Conservation (phyloP, 2,888 invertebrate species). For the Agelastica alni region DNA sequence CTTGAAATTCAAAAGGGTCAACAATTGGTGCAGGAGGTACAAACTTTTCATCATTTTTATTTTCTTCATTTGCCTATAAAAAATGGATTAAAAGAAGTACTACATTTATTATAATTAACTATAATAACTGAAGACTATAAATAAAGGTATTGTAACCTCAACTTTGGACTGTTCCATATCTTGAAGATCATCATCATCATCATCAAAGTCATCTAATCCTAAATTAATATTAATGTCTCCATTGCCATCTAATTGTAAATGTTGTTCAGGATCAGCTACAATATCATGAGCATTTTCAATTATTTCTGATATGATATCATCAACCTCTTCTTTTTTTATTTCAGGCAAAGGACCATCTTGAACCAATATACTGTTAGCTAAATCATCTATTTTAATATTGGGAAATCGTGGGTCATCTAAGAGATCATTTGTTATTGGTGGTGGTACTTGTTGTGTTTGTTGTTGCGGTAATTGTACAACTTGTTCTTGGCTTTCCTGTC, state of each 20-base stretch:
- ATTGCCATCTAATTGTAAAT: slow-evolving; percentile 52
- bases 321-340: slow-evolving; percentile 61
- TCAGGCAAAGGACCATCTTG: slow-evolving; percentile 59
- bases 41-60: slow-evolving; percentile 31
- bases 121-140: not conserved
- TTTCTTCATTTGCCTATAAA: slow-evolving; percentile 25
- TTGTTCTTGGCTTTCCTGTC: slow-evolving; percentile 42
- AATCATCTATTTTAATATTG: slow-evolving; percentile 55
- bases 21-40: slow-evolving; percentile 31
- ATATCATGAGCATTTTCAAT: slow-evolving; percentile 59
- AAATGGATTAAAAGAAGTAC: not conserved
- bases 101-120: not conserved
- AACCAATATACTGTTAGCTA: slow-evolving; percentile 56
- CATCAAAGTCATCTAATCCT: slow-evolving; percentile 52
- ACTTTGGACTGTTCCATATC: slow-evolving; percentile 41
- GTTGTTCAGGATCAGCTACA: slow-evolving; percentile 54
- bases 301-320: slow-evolving; percentile 61
- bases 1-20: slow-evolving; percentile 56
- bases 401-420: slow-evolving; percentile 50
- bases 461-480: slow-evolving; percentile 8
- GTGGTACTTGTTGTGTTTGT: slow-evolving; percentile 29
- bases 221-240: slow-evolving; percentile 54
- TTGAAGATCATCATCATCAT: slow-evolving; percentile 42
- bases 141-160: slow-evolving; percentile 35
- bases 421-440: slow-evolving; percentile 40